These are phyloP conservation scores for Plestiodon gilberti DNA, from an alignment of 2,113 vertebrate species.

Conservation along the genomic window DNA sequence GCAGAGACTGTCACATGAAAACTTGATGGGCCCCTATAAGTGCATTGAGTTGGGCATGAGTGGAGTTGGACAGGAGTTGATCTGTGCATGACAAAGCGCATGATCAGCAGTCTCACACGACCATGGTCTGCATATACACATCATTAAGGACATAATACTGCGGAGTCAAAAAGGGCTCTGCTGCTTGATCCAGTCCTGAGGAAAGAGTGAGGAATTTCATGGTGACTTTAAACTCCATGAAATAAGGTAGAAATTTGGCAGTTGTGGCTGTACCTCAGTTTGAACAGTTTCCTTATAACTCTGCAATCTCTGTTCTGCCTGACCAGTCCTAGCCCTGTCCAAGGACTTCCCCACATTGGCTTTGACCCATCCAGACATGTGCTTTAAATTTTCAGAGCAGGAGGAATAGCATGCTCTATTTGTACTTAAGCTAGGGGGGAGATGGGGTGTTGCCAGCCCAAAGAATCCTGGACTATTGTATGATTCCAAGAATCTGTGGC, in stretches of 20 bases:
- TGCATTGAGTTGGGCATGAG: too few species aligned
- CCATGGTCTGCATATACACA: not conserved
- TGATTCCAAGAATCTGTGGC: not conserved
- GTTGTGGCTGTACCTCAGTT: not conserved
- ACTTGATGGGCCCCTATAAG: too few species aligned
- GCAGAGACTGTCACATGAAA: too few species aligned
- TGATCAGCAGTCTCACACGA: not conserved
- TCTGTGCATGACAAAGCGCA: not conserved
- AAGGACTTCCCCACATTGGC: not conserved
- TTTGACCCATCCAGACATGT: not conserved
- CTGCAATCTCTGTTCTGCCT: not conserved
- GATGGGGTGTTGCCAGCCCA: not conserved
- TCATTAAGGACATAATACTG: not conserved
- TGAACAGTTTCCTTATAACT: not conserved
- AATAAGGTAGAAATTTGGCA: not conserved
- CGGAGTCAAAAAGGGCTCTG: not conserved
- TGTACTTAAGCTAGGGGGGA: not conserved
- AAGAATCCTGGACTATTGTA: not conserved
- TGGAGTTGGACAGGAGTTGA: too few species aligned
- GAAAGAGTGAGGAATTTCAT: not conserved
- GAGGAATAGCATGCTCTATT: not conserved
- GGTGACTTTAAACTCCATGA: not conserved
- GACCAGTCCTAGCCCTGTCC: not conserved
- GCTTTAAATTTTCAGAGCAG: conserved; percentile 1
- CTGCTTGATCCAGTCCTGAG: not conserved